A percentile compares a stretch with the other conserved stretches of the same genome.
Conservation (phyloP, 2,888 invertebrate species). For the Eucera pruinosa region DNA sequence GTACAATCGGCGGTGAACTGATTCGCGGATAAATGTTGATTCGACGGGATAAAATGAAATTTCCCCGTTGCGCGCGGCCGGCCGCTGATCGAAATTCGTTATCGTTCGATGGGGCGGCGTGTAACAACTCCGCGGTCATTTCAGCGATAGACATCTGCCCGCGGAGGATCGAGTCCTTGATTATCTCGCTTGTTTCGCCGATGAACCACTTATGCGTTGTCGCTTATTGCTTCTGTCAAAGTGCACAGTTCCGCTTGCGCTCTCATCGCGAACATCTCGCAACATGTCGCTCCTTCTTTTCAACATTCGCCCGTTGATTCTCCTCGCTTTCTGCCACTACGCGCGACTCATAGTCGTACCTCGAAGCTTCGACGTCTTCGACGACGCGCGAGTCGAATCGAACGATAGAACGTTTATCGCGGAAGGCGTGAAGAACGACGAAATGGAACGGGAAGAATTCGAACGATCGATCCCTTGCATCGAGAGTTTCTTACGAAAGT, state of each 20-base stretch:
- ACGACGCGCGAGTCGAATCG: too few relatives aligned
- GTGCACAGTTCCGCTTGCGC: conserved; percentile 17
- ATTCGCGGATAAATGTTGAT: neutral
- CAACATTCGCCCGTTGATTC: neutral
- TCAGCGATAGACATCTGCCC: conserved; percentile 40
- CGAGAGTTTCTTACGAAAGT: conserved; percentile 52
- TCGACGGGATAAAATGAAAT: neutral
- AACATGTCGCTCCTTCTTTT: conserved; percentile 3
- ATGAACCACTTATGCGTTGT: neutral
- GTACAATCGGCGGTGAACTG: neutral
- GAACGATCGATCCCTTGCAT: conserved; percentile 57
- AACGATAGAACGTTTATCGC: conserved; percentile 14
- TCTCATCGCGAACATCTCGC: neutral
- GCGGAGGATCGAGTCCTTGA: conserved; percentile 27
- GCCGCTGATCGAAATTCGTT: conserved; percentile 29
- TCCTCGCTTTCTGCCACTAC: neutral
- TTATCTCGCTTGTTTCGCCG: conserved; percentile 38
- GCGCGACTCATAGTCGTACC: conserved; percentile 23
- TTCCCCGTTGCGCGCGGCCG: neutral
- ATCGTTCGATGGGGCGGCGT: neutral
- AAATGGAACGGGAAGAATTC: neutral
- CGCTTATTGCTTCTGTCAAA: neutral
- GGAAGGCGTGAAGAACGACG: neutral
- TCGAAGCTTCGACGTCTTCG: neutral
- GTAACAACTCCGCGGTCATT: conserved; percentile 18